These are phyloP conservation scores for Stenchaetothrips biformis DNA, from an alignment of 2,888 invertebrate genomes.

Conservation along the genomic window DNA sequence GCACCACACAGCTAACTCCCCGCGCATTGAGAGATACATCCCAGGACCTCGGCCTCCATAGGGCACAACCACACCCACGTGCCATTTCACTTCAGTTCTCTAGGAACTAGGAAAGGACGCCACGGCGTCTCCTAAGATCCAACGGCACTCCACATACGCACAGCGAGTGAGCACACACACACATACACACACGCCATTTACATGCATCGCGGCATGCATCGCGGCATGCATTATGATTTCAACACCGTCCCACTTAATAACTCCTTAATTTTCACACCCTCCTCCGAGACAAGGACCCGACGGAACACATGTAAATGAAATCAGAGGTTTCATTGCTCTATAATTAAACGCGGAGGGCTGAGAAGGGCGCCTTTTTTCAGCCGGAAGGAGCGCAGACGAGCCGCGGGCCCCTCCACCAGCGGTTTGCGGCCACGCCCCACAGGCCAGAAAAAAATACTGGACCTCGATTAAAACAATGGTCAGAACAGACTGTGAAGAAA, in stretches of 20 bases:
- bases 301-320: constrained; percentile 11
- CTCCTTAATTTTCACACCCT: constrained; percentile 24
- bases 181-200: not conserved
- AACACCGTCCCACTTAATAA: constrained; percentile 20
- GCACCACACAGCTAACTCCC: too few relatives aligned
- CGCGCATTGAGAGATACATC: too few relatives aligned
- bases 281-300: constrained; percentile 13
- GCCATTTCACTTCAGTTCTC: too few relatives aligned
- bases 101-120: too few relatives aligned
- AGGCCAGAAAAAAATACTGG: constrained; percentile 10
- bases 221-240: not conserved
- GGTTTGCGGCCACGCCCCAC: not conserved
- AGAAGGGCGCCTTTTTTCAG: not conserved
- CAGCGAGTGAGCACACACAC: not conserved
- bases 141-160: too few relatives aligned
- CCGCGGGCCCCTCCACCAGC: not conserved
- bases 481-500: not conserved
- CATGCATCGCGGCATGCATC: not conserved
- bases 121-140: too few relatives aligned
- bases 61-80: too few relatives aligned
- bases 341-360: not conserved
- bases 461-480: constrained; percentile 6
- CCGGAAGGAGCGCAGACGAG: not conserved
- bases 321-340: constrained; percentile 21
- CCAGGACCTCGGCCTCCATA: too few relatives aligned